These are phyloP conservation scores for Prietella phreatophila DNA, from an alignment of 2,113 vertebrate species.

Conservation along the genomic window DNA sequence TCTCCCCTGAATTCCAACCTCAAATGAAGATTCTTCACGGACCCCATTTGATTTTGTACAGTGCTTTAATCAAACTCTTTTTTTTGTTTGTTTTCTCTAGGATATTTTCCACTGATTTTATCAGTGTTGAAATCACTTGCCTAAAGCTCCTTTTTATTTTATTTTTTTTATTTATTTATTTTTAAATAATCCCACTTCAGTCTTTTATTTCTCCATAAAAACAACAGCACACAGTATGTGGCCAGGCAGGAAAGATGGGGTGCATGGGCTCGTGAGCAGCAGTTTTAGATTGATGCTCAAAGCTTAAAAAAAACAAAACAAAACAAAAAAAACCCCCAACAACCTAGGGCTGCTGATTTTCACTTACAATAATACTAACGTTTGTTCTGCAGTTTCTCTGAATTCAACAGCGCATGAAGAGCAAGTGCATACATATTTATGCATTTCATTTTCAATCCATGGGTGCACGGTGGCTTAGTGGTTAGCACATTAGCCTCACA, in stretches of 20 bases:
- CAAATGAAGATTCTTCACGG: slow-evolving; percentile 9
- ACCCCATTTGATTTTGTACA: slow-evolving; percentile 9
- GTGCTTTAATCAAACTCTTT: slow-evolving; percentile 23
- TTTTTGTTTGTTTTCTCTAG: neutral
- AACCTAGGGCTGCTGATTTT: neutral
- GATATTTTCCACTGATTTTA: slow-evolving; percentile 5
- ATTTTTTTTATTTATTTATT: too few relatives aligned
- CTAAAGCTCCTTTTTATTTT: neutral
- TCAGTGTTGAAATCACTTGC: neutral
- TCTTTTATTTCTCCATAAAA: neutral
- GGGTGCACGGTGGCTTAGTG: too few relatives aligned
- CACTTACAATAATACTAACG: neutral
- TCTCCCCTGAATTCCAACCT: slow-evolving; percentile 3
- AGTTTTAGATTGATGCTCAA: slow-evolving; percentile 4
- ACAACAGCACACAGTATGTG: neutral
- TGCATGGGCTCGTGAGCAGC: neutral
- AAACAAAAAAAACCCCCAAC: too few relatives aligned
- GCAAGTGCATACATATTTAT: neutral
- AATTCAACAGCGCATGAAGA: neutral
- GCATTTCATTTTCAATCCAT: neutral
- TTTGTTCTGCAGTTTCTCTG: neutral
- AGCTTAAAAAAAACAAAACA: neutral
- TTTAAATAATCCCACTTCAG: neutral
- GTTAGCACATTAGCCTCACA: too few relatives aligned
- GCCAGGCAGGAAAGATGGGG: neutral